Conservation (phyloP, 2,113 vertebrate genomes). For the Caretta caretta region DNA sequence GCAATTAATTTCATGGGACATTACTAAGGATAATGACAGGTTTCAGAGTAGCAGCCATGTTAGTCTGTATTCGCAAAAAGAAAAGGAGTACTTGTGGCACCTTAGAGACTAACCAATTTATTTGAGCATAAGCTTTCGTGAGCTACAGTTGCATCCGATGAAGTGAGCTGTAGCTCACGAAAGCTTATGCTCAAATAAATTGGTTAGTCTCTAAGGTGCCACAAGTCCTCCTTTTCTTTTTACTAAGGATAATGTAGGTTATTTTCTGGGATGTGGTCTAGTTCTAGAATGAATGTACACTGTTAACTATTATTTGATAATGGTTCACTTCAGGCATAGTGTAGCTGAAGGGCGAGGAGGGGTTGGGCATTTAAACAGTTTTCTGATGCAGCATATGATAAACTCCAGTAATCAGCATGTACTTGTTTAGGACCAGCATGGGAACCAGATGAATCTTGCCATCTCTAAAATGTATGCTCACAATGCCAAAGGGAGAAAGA, state of each 20-base stretch:
- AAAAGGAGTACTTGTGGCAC: too few species aligned
- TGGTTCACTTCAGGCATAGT: neutral
- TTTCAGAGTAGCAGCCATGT: too few species aligned
- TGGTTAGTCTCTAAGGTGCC: too few species aligned
- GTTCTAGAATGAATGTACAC: neutral
- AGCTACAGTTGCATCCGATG: too few species aligned
- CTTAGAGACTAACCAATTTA: too few species aligned
- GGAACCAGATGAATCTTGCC: neutral
- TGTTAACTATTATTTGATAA: neutral
- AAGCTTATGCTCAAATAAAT: too few species aligned
- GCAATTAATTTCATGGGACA: neutral
- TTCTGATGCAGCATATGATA: neutral
- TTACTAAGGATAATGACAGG: neutral
- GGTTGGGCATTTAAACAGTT: neutral
- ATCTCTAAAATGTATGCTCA: neutral
- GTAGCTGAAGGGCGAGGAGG: neutral
- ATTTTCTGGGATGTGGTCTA: neutral
- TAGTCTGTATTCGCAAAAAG: too few species aligned
- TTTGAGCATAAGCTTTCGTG: too few species aligned
- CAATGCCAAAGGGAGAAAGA: accelerated
- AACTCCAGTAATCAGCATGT: neutral
- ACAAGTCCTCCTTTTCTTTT: too few species aligned
- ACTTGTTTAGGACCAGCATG: neutral
- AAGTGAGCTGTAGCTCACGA: too few species aligned
- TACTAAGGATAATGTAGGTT: neutral